These are phyloP conservation scores for Brotula barbata DNA, from an alignment of 2,797 vertebrate genomes.

Conservation along the genomic window DNA sequence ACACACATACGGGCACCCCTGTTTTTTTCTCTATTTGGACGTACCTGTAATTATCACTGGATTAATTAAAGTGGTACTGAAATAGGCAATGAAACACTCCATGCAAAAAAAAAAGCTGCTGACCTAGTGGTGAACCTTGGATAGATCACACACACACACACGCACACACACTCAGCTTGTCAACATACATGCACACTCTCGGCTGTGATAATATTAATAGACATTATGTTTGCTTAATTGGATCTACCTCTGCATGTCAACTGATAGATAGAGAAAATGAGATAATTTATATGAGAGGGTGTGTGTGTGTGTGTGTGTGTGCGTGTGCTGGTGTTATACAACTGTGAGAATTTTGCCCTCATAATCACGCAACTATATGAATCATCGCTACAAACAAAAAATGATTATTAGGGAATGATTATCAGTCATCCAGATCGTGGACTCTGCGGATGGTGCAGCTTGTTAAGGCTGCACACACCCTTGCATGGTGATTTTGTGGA, in stretches of 20 bases:
- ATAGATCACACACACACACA: slow-evolving; percentile 17
- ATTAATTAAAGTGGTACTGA: slow-evolving; percentile 65
- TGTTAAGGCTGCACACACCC: too few species aligned
- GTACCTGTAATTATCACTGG: slow-evolving; percentile 60
- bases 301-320: neutral
- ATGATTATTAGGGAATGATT: too few species aligned
- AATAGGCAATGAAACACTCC: slow-evolving; percentile 48
- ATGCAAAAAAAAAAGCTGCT: slow-evolving; percentile 40
- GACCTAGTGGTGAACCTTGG: slow-evolving; percentile 55
- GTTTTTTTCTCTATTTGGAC: slow-evolving; percentile 6
- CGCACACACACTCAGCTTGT: slow-evolving; percentile 10
- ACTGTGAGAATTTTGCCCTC: too few species aligned
- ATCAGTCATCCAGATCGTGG: too few species aligned
- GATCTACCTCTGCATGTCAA: slow-evolving; percentile 10
- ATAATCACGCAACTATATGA: too few species aligned
- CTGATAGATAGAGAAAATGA: neutral
- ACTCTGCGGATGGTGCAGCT: too few species aligned
- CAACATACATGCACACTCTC: slow-evolving; percentile 22
- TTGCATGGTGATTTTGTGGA: too few species aligned
- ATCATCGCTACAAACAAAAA: too few species aligned
- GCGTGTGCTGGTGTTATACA: too few species aligned
- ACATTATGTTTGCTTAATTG: slow-evolving; percentile 28
- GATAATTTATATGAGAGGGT: slow-evolving; percentile 1
- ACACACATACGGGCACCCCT: slow-evolving; percentile 16
- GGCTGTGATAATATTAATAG: slow-evolving; percentile 41